Evolutionary conservation across 1,140 invertebrate species (phyloP).

Genomic region (Aphaenogaster ashmeadi): DNA sequence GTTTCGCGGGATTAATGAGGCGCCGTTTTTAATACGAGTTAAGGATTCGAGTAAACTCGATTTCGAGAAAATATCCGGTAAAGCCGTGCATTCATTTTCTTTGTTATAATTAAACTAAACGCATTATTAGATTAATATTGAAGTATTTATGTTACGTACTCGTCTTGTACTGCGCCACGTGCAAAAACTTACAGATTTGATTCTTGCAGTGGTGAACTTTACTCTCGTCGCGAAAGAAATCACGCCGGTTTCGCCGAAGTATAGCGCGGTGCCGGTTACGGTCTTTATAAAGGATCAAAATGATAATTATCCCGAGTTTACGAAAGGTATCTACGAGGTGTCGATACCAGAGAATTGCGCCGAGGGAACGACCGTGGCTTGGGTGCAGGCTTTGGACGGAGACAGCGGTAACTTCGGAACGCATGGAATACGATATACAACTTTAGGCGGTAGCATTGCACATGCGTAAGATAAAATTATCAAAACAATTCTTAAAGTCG

Average conservation of each 20-base stretch:
- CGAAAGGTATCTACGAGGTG: conserved; percentile 92
- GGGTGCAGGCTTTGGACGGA: conserved; percentile 93
- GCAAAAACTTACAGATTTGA: neutral
- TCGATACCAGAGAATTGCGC: conserved; percentile 94
- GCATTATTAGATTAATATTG: neutral
- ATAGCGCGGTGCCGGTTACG: conserved; percentile 93
- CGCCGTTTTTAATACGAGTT: conserved; percentile 96
- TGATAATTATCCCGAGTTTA: conserved; percentile 97
- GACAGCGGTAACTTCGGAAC: conserved; percentile 96
- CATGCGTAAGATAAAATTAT: conserved; percentile 91
- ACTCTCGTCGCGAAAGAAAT: conserved; percentile 95
- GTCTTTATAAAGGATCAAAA: conserved; percentile 96
- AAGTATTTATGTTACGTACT: neutral
- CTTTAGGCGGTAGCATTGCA: conserved; percentile 93
- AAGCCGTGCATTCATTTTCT: neutral
- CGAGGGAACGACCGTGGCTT: conserved; percentile 93
- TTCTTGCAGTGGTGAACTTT: conserved; percentile 92
- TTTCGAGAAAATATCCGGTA: conserved; percentile 92
- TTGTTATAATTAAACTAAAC: neutral
- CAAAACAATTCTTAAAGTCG: neutral
- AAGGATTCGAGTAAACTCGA: conserved; percentile 94
- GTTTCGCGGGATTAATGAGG: conserved; percentile 95
- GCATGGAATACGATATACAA: conserved; percentile 95
- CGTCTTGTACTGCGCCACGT: neutral
- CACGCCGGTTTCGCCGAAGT: conserved; percentile 91